Evolutionary conservation across 2,888 invertebrate genomes (phyloP), one percentile per base, ranked within the genome.

Genomic region (Parascotia fuliginaria): DNA sequence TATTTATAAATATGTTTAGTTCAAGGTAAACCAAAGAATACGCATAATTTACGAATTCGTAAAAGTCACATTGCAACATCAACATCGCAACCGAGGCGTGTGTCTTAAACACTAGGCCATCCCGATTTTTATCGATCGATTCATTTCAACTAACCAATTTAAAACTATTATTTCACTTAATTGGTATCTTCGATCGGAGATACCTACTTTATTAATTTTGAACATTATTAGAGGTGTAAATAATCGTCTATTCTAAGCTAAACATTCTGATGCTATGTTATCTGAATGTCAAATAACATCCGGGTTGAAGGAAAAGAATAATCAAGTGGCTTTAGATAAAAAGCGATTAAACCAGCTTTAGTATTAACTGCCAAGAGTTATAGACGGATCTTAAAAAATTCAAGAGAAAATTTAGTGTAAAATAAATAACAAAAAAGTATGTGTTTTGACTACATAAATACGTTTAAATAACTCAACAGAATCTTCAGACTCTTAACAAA

Each of bases 241-340:
- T 43, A 59, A 55, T 45, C 44, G 29, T 32, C 33, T 28, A 38
- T 44, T 55, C 36, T 19, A 14, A 22, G 45, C 40, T 42, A 19
- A 28, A 50, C 39, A 32, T 22, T 60, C 42, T 45, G 16, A 29
- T 49, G 39, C 50, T 33, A 47, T 48, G 46, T 53, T 56, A 65
- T 69, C 58, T 60, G 43, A 48, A 55, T 50, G 55, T 57, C 55
- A 52, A 55, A 58, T 56, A 51, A 55, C 48, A 65, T 65, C 59
- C 64, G 60, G 42, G 38, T 13, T 15, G 42, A 43, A 55, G 50
- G 65, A 63, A 49, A 48, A 38, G 47, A 42, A 38, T 60, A 47
- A 57, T 56, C 52, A 50, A 47, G 45, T 40, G 39, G 34, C 44
- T 41, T 60, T 40, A 50, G 45, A 53, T 63, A 55, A 42, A 46